Percentiles rank a stretch among this genome's conserved stretches.
phyloP scores from a whole-genome alignment of 2,888 invertebrate species.

The Phyto melanocephala region DNA sequence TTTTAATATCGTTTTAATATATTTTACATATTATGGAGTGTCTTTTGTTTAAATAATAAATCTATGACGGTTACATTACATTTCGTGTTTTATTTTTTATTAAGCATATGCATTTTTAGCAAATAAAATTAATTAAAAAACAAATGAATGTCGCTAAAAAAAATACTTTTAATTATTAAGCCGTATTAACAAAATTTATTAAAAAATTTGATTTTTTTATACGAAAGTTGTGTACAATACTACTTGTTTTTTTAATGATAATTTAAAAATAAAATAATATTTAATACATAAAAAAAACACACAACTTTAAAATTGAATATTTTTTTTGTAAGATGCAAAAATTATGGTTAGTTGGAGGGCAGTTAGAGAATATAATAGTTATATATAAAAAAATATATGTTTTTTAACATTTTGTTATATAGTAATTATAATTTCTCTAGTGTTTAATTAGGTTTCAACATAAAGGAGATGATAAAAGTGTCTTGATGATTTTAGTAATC shows the following conservation, averaged over 20 bases:
- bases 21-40: slow-evolving; percentile 61
- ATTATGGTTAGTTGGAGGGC: slow-evolving; percentile 34
- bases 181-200: slow-evolving; percentile 41
- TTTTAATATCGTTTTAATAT: slow-evolving; percentile 24
- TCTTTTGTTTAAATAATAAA: slow-evolving; percentile 49
- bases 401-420: slow-evolving; percentile 25
- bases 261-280: slow-evolving; percentile 35
- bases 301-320: slow-evolving; percentile 51
- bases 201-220: slow-evolving; percentile 31
- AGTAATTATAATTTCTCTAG: slow-evolving; percentile 50
- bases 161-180: slow-evolving; percentile 47
- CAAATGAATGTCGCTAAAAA: slow-evolving; percentile 41
- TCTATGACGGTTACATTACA: slow-evolving; percentile 35
- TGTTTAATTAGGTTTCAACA: slow-evolving; percentile 13
- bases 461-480: slow-evolving; percentile 36
- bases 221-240: slow-evolving; percentile 38
- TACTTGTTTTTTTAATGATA: slow-evolving; percentile 25
- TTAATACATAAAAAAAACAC: slow-evolving; percentile 35
- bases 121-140: slow-evolving; percentile 50
- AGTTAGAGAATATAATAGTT: slow-evolving; percentile 39
- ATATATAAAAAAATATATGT: slow-evolving; percentile 31
- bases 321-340: slow-evolving; percentile 13
- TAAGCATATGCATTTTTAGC: slow-evolving; percentile 46
- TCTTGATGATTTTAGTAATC: slow-evolving; percentile 29
- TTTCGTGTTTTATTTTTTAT: slow-evolving; percentile 16